A percentile compares a stretch with the other conserved stretches of the same genome.
These are phyloP conservation scores for Harpagoxenus sublaevis DNA, from an alignment of 2,888 invertebrate genomes.

Conservation along the genomic window DNA sequence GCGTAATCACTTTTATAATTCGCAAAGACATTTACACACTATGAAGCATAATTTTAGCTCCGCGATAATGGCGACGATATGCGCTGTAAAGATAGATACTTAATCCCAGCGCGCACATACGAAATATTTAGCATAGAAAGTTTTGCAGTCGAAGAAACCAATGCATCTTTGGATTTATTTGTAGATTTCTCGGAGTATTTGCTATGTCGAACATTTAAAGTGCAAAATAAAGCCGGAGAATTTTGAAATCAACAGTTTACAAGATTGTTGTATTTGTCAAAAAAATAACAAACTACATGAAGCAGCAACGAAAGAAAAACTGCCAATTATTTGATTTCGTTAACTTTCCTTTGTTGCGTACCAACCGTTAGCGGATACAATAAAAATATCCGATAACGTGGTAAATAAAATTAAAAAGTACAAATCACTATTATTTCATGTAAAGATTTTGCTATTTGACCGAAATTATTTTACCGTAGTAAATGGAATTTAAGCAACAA, in stretches of 20 bases:
- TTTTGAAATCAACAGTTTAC: neutral
- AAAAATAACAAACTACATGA: neutral
- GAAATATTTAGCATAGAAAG: constrained; percentile 25
- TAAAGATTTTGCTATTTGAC: neutral
- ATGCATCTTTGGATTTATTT: neutral
- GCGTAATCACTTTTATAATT: constrained; percentile 31
- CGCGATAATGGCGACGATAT: neutral
- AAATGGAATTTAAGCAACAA: neutral
- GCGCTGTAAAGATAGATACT: constrained; percentile 15
- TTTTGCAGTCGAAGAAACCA: neutral
- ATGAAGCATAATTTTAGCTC: constrained; percentile 39
- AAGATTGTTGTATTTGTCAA: neutral
- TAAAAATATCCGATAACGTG: neutral
- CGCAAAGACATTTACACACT: constrained; percentile 60
- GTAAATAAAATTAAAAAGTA: neutral
- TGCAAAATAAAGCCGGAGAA: neutral
- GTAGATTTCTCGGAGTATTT: neutral
- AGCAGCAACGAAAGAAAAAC: neutral
- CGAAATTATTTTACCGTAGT: neutral
- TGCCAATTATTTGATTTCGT: neutral
- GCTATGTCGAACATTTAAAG: neutral
- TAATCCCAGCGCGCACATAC: neutral
- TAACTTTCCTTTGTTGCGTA: neutral
- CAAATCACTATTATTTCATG: neutral
- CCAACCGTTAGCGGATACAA: neutral